These are phyloP conservation scores for Drosophila aldrichi DNA, from an alignment of 2,888 invertebrate species.

Conservation along the genomic window DNA sequence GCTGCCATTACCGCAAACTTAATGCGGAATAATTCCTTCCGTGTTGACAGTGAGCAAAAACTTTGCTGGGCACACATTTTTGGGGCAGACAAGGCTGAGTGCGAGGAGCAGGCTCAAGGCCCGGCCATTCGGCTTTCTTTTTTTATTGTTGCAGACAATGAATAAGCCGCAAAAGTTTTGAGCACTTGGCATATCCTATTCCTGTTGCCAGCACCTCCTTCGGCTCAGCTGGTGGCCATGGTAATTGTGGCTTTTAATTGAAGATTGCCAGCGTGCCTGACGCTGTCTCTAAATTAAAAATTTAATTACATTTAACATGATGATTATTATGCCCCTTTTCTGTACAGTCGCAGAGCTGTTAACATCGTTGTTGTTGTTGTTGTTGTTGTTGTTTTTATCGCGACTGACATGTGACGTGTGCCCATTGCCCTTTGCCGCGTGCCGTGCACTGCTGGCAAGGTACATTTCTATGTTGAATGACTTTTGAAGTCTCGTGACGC, in stretches of 20 bases:
- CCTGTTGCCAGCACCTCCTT: slow-evolving; percentile 50
- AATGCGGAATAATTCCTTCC: slow-evolving; percentile 83
- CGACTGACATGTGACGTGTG: slow-evolving; percentile 37
- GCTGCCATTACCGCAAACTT: slow-evolving; percentile 81
- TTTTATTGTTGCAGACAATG: slow-evolving; percentile 74
- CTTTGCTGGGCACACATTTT: slow-evolving; percentile 70
- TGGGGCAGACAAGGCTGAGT: slow-evolving; percentile 29
- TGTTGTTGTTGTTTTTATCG: not conserved
- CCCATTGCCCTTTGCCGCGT: slow-evolving; percentile 10
- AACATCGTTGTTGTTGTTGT: slow-evolving; percentile 11
- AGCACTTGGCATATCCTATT: slow-evolving; percentile 80
- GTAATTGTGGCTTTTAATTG: slow-evolving; percentile 77
- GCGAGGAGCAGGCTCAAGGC: slow-evolving; percentile 6
- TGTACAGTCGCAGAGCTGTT: slow-evolving; percentile 29
- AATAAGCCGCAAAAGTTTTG: slow-evolving; percentile 77
- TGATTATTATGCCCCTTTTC: slow-evolving; percentile 54
- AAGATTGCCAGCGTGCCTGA: slow-evolving; percentile 70
- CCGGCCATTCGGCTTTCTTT: slow-evolving; percentile 36
- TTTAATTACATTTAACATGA: slow-evolving; percentile 79
- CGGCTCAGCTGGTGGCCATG: slow-evolving; percentile 58
- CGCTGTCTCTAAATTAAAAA: slow-evolving; percentile 72
- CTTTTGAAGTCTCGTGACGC: slow-evolving; percentile 72
- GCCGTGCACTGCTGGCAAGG: slow-evolving; percentile 25
- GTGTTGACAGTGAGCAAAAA: slow-evolving; percentile 81
- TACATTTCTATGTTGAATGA: slow-evolving; percentile 65